phyloP scores from a whole-genome alignment of 2,113 vertebrate species.

The Cygnus buccinator region DNA sequence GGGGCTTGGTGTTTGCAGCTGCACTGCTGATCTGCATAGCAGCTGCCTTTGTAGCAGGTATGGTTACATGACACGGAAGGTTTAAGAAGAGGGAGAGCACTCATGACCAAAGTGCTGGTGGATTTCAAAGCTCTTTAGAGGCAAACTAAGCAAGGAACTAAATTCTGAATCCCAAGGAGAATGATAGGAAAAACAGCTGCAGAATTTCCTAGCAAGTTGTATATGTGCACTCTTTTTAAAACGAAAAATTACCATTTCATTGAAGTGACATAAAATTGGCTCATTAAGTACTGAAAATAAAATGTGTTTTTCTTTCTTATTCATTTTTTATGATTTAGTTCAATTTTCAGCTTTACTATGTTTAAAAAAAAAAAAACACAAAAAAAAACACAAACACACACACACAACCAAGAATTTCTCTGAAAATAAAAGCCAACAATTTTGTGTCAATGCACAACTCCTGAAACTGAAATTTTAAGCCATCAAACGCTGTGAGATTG shows the following conservation, averaged over 20 bases:
- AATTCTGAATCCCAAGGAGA: neutral
- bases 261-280: slow-evolving; percentile 42
- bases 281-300: slow-evolving; percentile 29
- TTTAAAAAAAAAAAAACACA: neutral
- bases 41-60: neutral
- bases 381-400: neutral
- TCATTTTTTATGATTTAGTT: slow-evolving; percentile 4
- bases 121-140: neutral
- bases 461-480: neutral
- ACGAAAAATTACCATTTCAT: slow-evolving; percentile 35
- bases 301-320: slow-evolving; percentile 36
- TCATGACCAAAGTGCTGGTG: neutral
- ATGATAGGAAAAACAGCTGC: slow-evolving; percentile 62
- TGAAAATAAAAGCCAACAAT: neutral
- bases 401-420: neutral
- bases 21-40: rapidly evolving
- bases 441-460: neutral
- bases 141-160: neutral
- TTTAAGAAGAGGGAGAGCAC: neutral
- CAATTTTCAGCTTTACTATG: neutral
- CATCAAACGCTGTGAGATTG: neutral
- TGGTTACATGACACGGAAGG: rapidly evolving
- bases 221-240: neutral
- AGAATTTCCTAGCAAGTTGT: neutral
- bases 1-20: neutral